Evolutionary conservation across 2,888 invertebrate species (phyloP).

Genomic region (Hanleya hanleyi): DNA sequence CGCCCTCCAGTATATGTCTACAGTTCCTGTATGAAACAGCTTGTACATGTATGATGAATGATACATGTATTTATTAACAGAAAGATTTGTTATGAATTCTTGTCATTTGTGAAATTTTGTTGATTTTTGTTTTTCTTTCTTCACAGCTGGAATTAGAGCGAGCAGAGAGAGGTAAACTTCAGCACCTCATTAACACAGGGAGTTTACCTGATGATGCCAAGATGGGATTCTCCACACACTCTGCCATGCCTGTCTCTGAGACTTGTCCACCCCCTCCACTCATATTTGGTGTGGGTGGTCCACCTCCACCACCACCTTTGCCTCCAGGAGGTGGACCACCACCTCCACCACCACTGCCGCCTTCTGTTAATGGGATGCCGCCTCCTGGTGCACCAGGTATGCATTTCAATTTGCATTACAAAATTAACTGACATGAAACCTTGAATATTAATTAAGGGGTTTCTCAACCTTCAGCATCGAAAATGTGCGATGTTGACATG

Average conservation of each 20-base stretch:
- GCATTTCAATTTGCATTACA: no score
- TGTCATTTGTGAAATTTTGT: no score
- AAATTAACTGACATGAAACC: no score
- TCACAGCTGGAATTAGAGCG: conserved; percentile 70
- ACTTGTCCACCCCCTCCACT: conserved; percentile 17
- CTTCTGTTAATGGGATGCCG: conserved; percentile 45
- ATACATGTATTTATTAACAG: no score
- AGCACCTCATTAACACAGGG: conserved; percentile 90
- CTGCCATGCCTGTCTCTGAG: background rate
- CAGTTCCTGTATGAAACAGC: no score
- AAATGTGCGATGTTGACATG: no score
- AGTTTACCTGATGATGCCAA: conserved; percentile 96
- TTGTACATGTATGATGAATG: no score
- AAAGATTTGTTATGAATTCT: no score
- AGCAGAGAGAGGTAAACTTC: conserved; percentile 84
- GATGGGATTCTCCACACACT: conserved; percentile 73
- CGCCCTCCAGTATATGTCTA: no score
- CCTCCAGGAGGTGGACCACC: conserved; percentile 35
- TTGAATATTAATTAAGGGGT: no score
- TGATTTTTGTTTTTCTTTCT: conserved; percentile 1
- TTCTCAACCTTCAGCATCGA: no score
- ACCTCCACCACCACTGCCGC: conserved; percentile 60
- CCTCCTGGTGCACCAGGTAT: conserved; percentile 33
- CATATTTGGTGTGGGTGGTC: conserved; percentile 9
- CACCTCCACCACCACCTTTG: conserved; percentile 51